Evolutionary conservation across 2,797 vertebrate species (phyloP).

Genomic region (Clarias platycephalus): DNA sequence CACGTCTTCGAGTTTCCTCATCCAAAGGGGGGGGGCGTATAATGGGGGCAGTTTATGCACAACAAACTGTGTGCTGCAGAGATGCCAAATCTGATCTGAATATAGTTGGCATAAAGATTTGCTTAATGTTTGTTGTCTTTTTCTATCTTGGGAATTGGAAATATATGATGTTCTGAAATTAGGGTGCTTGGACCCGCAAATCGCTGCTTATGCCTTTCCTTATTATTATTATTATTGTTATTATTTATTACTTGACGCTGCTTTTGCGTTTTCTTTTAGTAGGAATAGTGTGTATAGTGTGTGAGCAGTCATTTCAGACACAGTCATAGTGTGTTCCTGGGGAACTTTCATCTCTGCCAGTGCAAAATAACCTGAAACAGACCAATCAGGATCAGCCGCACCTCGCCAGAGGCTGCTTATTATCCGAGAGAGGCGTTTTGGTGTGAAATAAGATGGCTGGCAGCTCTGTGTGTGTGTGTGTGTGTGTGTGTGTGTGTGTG

Average conservation of each 20-base stretch:
- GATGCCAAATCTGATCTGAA: neutral
- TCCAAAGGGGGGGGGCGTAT: no score
- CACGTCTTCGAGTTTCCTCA: neutral
- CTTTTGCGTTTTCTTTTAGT: neutral
- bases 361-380: constrained; percentile 20
- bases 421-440: constrained; percentile 51
- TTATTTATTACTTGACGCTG: no score
- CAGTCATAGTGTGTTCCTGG: neutral
- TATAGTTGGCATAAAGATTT: neutral
- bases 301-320: neutral
- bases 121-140: neutral
- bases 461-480: constrained; percentile 27
- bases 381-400: constrained; percentile 53
- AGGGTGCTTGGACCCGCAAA: neutral
- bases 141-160: neutral
- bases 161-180: neutral
- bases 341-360: neutral
- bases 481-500: constrained; percentile 11
- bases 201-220: neutral
- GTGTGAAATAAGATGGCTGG: constrained; percentile 48
- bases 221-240: neutral
- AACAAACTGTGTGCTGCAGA: neutral
- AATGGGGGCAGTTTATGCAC: no score
- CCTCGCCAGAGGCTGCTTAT: constrained; percentile 37
- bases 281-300: neutral